A percentile compares a stretch with the other conserved stretches of the same genome.
These are phyloP conservation scores for Carcina quercana DNA, from an alignment of 2,888 invertebrate species.

Conservation along the genomic window DNA sequence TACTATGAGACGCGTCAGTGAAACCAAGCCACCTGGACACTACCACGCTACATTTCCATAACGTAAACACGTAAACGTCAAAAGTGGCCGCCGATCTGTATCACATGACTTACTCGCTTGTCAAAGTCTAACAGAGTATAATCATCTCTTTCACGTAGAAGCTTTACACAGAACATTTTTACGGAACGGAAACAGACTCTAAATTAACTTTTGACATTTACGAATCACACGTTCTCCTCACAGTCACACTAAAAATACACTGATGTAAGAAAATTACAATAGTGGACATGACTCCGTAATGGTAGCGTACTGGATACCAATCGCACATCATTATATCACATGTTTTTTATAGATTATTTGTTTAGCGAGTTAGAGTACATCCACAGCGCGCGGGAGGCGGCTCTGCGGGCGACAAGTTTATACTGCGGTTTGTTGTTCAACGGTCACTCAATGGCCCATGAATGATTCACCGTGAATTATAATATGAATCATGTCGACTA, in stretches of 20 bases:
- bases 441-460: conserved; percentile 52
- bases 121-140: conserved; percentile 55
- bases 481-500: conserved; percentile 51
- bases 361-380: conserved; percentile 48
- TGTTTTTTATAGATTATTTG: conserved; percentile 64
- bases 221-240: conserved; percentile 65
- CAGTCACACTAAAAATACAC: conserved; percentile 63
- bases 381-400: conserved; percentile 28
- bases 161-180: conserved; percentile 57
- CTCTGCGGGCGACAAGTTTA: conserved; percentile 43
- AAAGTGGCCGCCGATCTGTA: conserved; percentile 31
- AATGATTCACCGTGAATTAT: conserved; percentile 61
- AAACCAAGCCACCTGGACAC: conserved; percentile 41
- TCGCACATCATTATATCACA: conserved; percentile 70
- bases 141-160: conserved; percentile 56
- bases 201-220: conserved; percentile 65
- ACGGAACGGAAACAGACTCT: conserved; percentile 23
- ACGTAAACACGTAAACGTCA: conserved; percentile 48
- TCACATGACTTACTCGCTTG: conserved; percentile 53
- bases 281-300: conserved; percentile 63
- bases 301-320: conserved; percentile 56
- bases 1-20: conserved; percentile 18
- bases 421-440: conserved; percentile 56
- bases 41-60: conserved; percentile 16
- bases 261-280: conserved; percentile 60